These are phyloP conservation scores for Cantharis rufa DNA, from an alignment of 2,888 invertebrate species.

Conservation along the genomic window DNA sequence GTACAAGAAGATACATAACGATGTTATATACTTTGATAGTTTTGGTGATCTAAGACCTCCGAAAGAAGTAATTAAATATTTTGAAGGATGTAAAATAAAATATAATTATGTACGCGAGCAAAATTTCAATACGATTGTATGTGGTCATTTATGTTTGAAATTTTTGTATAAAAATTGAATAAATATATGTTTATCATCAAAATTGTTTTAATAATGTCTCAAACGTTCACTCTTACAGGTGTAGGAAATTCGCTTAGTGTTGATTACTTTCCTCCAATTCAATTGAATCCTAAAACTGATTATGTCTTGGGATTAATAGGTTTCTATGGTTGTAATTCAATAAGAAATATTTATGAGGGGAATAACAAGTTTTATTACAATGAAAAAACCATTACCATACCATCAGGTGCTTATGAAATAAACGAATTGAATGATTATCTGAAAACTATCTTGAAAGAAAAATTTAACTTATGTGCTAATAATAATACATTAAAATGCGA, in stretches of 20 bases:
- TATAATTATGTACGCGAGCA: neutral
- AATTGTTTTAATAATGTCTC: neutral
- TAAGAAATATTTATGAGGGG: neutral
- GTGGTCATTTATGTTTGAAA: neutral
- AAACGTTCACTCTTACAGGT: neutral
- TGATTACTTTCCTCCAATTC: neutral
- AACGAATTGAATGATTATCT: slow-evolving; percentile 35
- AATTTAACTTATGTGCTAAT: slow-evolving; percentile 32
- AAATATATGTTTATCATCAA: neutral
- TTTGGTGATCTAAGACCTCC: slow-evolving; percentile 27
- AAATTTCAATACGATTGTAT: neutral
- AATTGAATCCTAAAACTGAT: neutral
- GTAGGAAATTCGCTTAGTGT: neutral
- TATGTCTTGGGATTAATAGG: neutral
- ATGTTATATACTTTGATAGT: slow-evolving; percentile 48
- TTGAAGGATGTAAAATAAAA: neutral
- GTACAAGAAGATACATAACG: slow-evolving; percentile 42
- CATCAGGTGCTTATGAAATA: slow-evolving; percentile 46
- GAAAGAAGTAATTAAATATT: neutral
- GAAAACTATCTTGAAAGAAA: neutral
- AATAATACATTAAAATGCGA: slow-evolving; percentile 41
- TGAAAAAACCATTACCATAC: slow-evolving; percentile 34
- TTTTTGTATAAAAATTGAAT: neutral
- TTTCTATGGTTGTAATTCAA: neutral
- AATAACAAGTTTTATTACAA: neutral